Conservation (phyloP, 2,888 invertebrate species). For the Hoplodrina ambigua region DNA sequence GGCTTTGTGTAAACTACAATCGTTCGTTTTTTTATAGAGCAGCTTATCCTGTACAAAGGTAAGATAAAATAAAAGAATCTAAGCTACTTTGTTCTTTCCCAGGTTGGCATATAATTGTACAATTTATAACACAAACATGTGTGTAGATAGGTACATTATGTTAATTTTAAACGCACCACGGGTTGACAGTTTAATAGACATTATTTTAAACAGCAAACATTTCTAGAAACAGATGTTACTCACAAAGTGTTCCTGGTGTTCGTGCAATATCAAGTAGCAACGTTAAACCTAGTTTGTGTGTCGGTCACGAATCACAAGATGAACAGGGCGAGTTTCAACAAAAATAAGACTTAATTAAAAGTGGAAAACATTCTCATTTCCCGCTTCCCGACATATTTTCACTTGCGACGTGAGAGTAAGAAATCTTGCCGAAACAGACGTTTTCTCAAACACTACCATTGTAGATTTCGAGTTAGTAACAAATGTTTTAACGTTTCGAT, state of each 20-base stretch:
- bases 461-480: conserved; percentile 79
- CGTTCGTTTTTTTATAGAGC: conserved; percentile 42
- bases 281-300: conserved; percentile 71
- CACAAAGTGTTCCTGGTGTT: conserved; percentile 48
- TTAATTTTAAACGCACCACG: conserved; percentile 45
- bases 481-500: conserved; percentile 84
- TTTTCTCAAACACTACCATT: conserved; percentile 69
- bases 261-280: conserved; percentile 46
- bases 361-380: conserved; percentile 71
- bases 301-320: conserved; percentile 76
- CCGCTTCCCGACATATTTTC: conserved; percentile 67
- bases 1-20: conserved; percentile 53
- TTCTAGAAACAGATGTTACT: conserved; percentile 55
- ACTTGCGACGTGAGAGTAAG: conserved; percentile 65
- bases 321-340: conserved; percentile 70
- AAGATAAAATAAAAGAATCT: conserved; percentile 57
- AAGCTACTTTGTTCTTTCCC: conserved; percentile 21
- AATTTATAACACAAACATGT: conserved; percentile 44
- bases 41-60: conserved; percentile 57
- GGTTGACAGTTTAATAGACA: conserved; percentile 50
- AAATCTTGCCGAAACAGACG: conserved; percentile 68
- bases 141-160: conserved; percentile 36
- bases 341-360: conserved; percentile 82
- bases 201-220: conserved; percentile 53
- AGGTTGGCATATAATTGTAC: conserved; percentile 29